These are phyloP conservation scores for Tauraco erythrolophus DNA, from an alignment of 2,113 vertebrate genomes.

Conservation along the genomic window DNA sequence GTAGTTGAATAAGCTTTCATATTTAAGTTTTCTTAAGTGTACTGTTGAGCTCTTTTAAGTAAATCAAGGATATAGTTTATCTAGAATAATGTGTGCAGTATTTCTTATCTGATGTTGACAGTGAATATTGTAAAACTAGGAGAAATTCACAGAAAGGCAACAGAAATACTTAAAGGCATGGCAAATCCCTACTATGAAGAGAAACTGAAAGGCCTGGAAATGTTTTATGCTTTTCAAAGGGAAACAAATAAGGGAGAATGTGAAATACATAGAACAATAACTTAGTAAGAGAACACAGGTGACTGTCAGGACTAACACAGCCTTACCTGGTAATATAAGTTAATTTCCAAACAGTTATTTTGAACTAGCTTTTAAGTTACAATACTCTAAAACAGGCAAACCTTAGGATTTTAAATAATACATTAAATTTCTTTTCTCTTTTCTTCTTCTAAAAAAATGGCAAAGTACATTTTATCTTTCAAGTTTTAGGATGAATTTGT, in stretches of 20 bases:
- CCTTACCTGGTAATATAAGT: background rate
- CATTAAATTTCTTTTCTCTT: background rate
- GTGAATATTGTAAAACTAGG: background rate
- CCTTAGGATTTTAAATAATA: background rate
- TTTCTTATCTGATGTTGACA: background rate
- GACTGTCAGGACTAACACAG: background rate
- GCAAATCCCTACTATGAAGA: background rate
- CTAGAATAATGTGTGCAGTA: background rate
- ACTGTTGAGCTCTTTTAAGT: background rate
- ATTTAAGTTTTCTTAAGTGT: background rate
- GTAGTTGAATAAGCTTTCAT: background rate
- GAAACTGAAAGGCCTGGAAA: background rate
- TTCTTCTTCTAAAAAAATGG: background rate
- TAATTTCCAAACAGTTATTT: background rate
- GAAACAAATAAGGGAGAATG: background rate
- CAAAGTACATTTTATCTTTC: background rate
- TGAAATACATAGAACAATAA: background rate
- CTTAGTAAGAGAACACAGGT: background rate
- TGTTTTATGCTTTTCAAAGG: background rate
- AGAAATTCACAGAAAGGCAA: background rate
- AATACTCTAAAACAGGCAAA: background rate
- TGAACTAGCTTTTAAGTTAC: background rate
- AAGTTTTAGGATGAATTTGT: background rate
- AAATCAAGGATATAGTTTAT: background rate
- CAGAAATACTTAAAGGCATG: background rate